Conservation (phyloP, 2,797 vertebrate genomes). For the Danio tinwini region DNA sequence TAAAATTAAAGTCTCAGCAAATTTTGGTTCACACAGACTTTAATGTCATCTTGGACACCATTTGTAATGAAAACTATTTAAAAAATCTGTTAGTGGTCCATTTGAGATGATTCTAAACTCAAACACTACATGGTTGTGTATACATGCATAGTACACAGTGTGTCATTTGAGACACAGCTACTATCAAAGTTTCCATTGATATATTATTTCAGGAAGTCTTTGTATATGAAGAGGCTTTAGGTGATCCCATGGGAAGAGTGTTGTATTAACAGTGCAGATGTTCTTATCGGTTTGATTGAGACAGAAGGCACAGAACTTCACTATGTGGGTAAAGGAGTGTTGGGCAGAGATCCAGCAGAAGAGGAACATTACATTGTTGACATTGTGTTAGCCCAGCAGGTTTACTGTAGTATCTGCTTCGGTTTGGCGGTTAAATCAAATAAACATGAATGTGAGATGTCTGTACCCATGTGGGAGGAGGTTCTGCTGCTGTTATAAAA, state of each 20-base stretch:
- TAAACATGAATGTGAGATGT: slow-evolving; percentile 39
- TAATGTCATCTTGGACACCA: too few species aligned
- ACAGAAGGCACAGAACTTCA: slow-evolving; percentile 32
- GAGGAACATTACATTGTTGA: slow-evolving; percentile 48
- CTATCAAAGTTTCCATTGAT: neutral
- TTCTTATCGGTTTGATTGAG: slow-evolving; percentile 42
- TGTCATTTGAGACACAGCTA: too few species aligned
- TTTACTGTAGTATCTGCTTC: slow-evolving; percentile 41
- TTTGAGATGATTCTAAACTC: too few species aligned
- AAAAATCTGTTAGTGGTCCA: too few species aligned
- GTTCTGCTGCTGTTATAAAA: slow-evolving; percentile 33
- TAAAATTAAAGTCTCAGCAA: too few species aligned
- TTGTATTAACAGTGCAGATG: neutral
- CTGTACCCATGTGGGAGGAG: slow-evolving; percentile 40
- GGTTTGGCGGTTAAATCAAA: slow-evolving; percentile 64
- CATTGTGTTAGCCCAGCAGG: slow-evolving; percentile 22
- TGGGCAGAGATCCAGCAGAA: slow-evolving; percentile 35
- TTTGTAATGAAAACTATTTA: too few species aligned
- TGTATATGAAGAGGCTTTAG: neutral
- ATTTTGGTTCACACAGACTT: too few species aligned
- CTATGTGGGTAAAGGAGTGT: slow-evolving; percentile 21
- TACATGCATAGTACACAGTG: too few species aligned
- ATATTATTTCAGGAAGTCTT: neutral
- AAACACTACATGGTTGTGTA: too few species aligned
- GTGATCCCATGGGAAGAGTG: neutral